These are phyloP conservation scores for Perithous albicinctus DNA, from an alignment of 2,888 invertebrate species.

Conservation along the genomic window DNA sequence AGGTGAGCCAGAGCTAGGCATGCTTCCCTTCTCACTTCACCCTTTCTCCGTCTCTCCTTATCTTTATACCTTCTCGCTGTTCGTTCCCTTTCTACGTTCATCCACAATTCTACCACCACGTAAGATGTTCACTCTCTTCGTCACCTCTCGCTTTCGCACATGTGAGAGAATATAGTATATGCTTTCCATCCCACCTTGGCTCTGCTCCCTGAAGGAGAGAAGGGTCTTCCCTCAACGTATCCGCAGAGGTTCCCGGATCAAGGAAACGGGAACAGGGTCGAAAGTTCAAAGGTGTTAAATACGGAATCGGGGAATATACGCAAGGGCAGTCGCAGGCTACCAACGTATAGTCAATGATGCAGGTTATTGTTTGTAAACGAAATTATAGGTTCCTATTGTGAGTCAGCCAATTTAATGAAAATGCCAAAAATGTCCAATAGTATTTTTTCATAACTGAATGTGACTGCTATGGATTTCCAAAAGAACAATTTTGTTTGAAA, in stretches of 20 bases:
- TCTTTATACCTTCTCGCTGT: background rate
- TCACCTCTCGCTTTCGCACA: slow-evolving; percentile 22
- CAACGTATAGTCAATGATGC: background rate
- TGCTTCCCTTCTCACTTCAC: slow-evolving; percentile 17
- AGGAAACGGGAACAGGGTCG: slow-evolving; percentile 45
- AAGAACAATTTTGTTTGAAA: too few species aligned
- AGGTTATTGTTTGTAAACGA: too few species aligned
- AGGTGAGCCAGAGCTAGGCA: slow-evolving; percentile 57
- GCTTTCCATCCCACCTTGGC: background rate
- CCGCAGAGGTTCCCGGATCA: slow-evolving; percentile 46
- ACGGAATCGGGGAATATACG: slow-evolving; percentile 49
- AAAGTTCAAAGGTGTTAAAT: slow-evolving; percentile 61
- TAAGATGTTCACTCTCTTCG: background rate
- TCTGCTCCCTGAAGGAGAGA: background rate
- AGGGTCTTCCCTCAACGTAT: background rate
- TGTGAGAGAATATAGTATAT: too few species aligned
- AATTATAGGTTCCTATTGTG: too few species aligned
- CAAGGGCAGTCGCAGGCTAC: background rate
- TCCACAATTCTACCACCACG: slow-evolving; percentile 31
- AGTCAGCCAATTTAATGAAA: too few species aligned
- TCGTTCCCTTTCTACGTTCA: slow-evolving; percentile 14
- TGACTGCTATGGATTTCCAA: too few species aligned
- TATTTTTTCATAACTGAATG: too few species aligned
- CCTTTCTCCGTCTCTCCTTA: slow-evolving; percentile 4
- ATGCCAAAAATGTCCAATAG: too few species aligned